Percentiles rank a stretch among this genome's conserved stretches.
phyloP scores from a whole-genome alignment of 2,888 invertebrate genomes.

The Caenorhabditis wallacei region DNA sequence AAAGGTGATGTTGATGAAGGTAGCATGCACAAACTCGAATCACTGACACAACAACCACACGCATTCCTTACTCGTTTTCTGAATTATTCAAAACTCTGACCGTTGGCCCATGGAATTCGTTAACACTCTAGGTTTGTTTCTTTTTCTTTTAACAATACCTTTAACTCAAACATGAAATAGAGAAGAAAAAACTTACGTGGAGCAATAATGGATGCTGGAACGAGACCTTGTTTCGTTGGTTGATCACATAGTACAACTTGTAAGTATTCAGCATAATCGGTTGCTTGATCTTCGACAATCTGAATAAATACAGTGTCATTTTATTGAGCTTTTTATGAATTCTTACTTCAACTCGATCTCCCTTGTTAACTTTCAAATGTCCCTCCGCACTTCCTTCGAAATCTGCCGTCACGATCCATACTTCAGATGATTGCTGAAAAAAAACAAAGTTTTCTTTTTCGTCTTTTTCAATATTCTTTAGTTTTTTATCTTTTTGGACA shows the following conservation, averaged over 20 bases:
- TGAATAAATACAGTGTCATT: conserved; percentile 28
- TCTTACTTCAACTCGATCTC: conserved; percentile 72
- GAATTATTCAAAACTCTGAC: conserved; percentile 58
- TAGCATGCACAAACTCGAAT: conserved; percentile 50
- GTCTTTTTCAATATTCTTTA: no score
- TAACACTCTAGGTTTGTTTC: neutral
- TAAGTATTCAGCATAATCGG: conserved; percentile 66
- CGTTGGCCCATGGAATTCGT: conserved; percentile 43
- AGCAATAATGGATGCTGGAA: conserved; percentile 66
- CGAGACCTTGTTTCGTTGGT: conserved; percentile 65
- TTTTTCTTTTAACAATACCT: neutral
- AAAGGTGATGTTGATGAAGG: conserved; percentile 28
- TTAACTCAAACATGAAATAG: neutral
- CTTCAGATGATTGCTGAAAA: conserved; percentile 72
- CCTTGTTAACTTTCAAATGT: conserved; percentile 70
- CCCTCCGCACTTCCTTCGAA: conserved; percentile 67
- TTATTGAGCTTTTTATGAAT: neutral
- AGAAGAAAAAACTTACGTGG: conserved; percentile 63
- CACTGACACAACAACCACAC: conserved; percentile 56
- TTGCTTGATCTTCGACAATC: conserved; percentile 70
- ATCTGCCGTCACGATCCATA: conserved; percentile 71
- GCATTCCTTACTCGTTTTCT: conserved; percentile 49
- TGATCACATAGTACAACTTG: conserved; percentile 67
- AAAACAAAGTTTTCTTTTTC: conserved; percentile 25
- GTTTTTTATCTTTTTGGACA: neutral